Conservation (phyloP, 2,113 vertebrate species). For the Tricholaema leucomelas region DNA sequence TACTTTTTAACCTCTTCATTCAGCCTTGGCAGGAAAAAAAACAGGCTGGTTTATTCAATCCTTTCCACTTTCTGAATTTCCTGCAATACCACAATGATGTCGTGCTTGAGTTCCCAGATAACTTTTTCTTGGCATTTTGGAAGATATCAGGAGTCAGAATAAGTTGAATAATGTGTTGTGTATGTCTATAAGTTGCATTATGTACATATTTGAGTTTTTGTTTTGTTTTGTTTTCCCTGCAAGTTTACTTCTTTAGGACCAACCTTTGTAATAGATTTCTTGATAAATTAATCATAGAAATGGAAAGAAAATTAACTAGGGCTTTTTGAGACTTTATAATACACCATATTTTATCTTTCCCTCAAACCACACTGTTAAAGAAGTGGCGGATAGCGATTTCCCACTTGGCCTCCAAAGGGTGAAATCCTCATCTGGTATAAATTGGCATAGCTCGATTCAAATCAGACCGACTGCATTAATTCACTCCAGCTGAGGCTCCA, state of each 20-base stretch:
- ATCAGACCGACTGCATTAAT: slow-evolving; percentile 24
- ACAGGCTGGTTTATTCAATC: background rate
- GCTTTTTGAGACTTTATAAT: slow-evolving; percentile 2
- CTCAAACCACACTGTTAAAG: background rate
- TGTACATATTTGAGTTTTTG: background rate
- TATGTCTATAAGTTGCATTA: background rate
- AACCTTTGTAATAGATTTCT: background rate
- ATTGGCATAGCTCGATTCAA: slow-evolving; percentile 34
- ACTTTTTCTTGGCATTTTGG: background rate
- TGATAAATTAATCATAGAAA: background rate
- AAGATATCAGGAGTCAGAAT: background rate
- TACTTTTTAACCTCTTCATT: background rate
- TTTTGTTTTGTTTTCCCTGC: background rate
- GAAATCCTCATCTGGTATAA: slow-evolving; percentile 48
- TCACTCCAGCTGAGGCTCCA: slow-evolving; percentile 36
- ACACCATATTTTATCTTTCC: background rate
- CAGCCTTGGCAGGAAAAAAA: background rate
- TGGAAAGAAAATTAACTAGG: background rate
- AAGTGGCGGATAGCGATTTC: slow-evolving; percentile 7
- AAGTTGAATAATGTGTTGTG: background rate
- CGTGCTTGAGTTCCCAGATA: background rate
- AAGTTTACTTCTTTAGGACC: background rate
- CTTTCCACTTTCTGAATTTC: slow-evolving; percentile 5
- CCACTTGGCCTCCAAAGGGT: slow-evolving; percentile 37
- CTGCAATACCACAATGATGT: background rate